phyloP scores from a whole-genome alignment of 2,888 invertebrate genomes.

The Drosophila picticornis region DNA sequence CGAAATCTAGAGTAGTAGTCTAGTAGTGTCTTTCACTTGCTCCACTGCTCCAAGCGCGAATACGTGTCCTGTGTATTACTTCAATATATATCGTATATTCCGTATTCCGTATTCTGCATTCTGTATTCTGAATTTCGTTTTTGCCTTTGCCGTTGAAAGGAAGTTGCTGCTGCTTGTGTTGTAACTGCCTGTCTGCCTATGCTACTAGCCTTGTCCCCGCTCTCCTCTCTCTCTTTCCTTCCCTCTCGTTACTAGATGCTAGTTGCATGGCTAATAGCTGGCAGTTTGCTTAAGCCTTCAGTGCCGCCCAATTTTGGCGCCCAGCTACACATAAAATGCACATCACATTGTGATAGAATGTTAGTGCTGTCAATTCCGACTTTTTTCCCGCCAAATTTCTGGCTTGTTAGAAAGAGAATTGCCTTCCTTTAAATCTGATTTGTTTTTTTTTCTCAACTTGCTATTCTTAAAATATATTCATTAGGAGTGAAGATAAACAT shows the following conservation, averaged over 20 bases:
- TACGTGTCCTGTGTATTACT: constrained; percentile 45
- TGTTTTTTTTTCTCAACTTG: not conserved
- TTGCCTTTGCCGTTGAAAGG: constrained; percentile 67
- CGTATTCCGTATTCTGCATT: constrained; percentile 48
- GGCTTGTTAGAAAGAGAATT: not conserved
- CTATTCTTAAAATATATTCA: not conserved
- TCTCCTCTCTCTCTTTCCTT: not conserved
- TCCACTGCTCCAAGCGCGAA: constrained; percentile 39
- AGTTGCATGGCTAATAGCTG: constrained; percentile 72
- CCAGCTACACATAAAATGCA: constrained; percentile 43
- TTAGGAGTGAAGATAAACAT: not conserved
- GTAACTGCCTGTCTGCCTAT: not conserved
- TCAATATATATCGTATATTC: constrained; percentile 33
- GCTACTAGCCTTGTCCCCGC: not conserved
- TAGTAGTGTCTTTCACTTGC: constrained; percentile 57
- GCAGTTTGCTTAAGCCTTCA: constrained; percentile 67
- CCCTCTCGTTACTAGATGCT: constrained; percentile 4
- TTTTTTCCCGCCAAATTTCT: not conserved
- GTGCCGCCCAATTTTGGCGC: constrained; percentile 33
- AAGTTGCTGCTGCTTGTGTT: constrained; percentile 52
- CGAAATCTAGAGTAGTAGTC: constrained; percentile 79
- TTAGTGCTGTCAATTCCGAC: not conserved
- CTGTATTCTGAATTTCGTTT: constrained; percentile 50
- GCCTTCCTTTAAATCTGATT: not conserved
- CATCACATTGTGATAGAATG: constrained; percentile 51